Evolutionary conservation across 2,113 vertebrate genomes (phyloP).

Genomic region (Mormyrus lacerda): DNA sequence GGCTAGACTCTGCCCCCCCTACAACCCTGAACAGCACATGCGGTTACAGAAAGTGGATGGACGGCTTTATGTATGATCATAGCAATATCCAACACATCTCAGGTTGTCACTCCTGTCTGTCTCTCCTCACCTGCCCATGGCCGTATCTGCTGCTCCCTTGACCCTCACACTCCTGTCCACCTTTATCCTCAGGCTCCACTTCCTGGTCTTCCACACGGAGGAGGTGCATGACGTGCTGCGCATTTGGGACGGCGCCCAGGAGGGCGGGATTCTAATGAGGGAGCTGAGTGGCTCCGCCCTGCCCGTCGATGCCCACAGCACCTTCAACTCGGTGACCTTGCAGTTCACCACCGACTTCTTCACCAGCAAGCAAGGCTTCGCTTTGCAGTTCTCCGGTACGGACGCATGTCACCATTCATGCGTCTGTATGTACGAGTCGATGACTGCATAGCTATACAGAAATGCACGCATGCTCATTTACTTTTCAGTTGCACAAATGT

Average conservation of each 20-base stretch:
- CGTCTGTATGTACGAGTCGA: background rate
- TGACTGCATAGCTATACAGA: background rate
- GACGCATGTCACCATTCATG: background rate
- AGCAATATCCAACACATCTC: background rate
- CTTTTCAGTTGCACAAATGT: background rate
- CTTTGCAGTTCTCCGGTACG: conserved; percentile 87
- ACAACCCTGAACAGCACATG: background rate
- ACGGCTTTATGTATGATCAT: background rate
- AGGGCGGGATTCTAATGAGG: conserved; percentile 82
- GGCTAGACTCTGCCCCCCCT: background rate
- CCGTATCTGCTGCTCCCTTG: background rate
- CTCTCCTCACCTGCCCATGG: background rate
- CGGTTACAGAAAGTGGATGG: background rate
- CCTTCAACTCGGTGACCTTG: conserved; percentile 82
- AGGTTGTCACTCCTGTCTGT: background rate
- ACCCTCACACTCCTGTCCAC: background rate
- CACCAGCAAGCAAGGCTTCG: conserved; percentile 97
- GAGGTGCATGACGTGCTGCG: conserved; percentile 89
- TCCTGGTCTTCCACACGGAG: conserved; percentile 93
- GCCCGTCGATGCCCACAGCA: conserved; percentile 83
- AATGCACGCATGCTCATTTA: background rate
- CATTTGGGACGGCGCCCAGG: conserved; percentile 92
- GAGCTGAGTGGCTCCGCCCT: conserved; percentile 78
- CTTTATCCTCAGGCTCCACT: conserved; percentile 71
- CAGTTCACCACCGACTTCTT: conserved; percentile 98